These are phyloP conservation scores for Sarcophaga bullata DNA, from an alignment of 1,140 invertebrate genomes.

Conservation along the genomic window DNA sequence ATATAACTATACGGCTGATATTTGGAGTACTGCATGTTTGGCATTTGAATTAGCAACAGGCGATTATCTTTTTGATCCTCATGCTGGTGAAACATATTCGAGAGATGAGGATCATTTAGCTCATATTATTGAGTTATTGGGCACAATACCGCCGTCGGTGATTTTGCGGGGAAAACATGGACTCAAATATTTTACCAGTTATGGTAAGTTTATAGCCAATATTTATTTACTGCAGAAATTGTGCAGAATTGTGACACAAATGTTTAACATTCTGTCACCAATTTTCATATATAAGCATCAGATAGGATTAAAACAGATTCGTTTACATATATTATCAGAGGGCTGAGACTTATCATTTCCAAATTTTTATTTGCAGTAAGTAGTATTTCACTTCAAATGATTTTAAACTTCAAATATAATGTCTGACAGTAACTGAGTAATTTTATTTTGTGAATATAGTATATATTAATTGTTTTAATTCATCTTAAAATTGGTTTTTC, in stretches of 20 bases:
- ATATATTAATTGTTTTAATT: too few species aligned
- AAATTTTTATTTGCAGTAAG: too few species aligned
- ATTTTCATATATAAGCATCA: too few species aligned
- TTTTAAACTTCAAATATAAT: neutral
- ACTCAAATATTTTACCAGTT: constrained; percentile 64
- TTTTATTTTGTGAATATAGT: too few species aligned
- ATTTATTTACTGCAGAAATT: too few species aligned
- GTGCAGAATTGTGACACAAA: too few species aligned
- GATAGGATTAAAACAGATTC: too few species aligned
- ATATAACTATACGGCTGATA: constrained; percentile 94
- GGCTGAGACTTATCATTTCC: too few species aligned
- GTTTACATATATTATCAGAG: too few species aligned
- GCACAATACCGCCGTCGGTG: constrained; percentile 82
- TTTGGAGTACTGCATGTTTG: constrained; percentile 99
- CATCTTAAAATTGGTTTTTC: too few species aligned
- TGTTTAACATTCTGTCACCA: too few species aligned
- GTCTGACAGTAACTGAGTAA: neutral
- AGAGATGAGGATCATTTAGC: constrained; percentile 98
- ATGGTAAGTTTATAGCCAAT: constrained; percentile 51
- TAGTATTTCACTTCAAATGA: too few species aligned
- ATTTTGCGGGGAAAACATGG: constrained; percentile 64
- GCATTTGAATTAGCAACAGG: constrained; percentile 99
- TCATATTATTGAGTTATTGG: constrained; percentile 97
- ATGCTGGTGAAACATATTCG: constrained; percentile 84
- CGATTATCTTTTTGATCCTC: constrained; percentile 99